Evolutionary conservation across 1,140 invertebrate species (phyloP), one percentile per base, ranked within the genome.

Genomic region (Papilio helenus): DNA sequence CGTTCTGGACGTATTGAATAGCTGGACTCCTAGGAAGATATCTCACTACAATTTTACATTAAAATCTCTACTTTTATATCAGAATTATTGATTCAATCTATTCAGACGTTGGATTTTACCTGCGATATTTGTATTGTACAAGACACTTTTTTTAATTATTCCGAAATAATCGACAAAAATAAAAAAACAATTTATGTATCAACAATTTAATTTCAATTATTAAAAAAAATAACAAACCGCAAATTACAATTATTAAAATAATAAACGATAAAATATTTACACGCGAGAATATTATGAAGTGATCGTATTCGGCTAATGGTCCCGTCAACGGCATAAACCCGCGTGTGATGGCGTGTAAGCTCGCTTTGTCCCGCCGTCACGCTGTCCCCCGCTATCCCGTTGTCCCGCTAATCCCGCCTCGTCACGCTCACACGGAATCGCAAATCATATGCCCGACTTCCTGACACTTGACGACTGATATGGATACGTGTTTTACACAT

Each of bases 381-480:
- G 49, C 49, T 76, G 55, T 26, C 72, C 12, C 46, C 73, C 49
- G 29, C 51, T 20, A 29, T 26, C 72, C 12, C 39, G 42, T 46
- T 77, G 76, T 77, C 55, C 55, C 76, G 76, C n/a, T 77, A 77
- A 77, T 65, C 55, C 76, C 34, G 76, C 34, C 55, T 77, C 76
- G 76, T 61, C 20, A 29, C 72, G n/a, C n/a, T 77, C 76, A 77
- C 76, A 77, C 10, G 76, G 76, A 77, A 77, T 77, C n/a, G 12
- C 76, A 77, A 77, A 77, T 77, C 42, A 77, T 29, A 34, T 49
- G 55, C 34, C n/a, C 55, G 26, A 34, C 26, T 68, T 68, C 61
- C 61, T 16, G 12, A 68, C 58, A 61, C 58, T 26, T 12, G 20
- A 26, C n/a, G 20, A 61, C 58, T 29, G 23, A 51, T 46, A 2